Percentiles rank a stretch among this genome's conserved stretches.
Conservation (phyloP, 2,797 vertebrate species). For the Orientallactaga sibirica region DNA sequence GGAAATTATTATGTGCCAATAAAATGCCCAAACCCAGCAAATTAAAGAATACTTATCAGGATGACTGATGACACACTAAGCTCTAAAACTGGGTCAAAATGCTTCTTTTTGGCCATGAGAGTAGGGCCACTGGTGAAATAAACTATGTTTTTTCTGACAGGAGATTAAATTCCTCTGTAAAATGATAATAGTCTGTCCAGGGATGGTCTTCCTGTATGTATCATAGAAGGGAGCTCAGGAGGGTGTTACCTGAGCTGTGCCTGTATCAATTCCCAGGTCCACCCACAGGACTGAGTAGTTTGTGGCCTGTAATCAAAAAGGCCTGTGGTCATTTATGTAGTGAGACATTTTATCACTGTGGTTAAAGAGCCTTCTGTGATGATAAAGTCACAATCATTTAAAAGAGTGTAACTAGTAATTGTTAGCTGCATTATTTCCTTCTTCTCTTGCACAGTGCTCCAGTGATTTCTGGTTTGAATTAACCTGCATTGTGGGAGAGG, state of each 20-base stretch:
- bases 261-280: not conserved
- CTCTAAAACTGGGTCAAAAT: slow-evolving; percentile 53
- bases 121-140: slow-evolving; percentile 32
- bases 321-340: not conserved
- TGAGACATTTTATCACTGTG: not conserved
- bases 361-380: not conserved
- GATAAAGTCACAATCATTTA: not conserved
- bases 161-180: not conserved
- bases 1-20: slow-evolving; percentile 73
- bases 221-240: not conserved
- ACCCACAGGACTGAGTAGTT: not conserved
- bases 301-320: not conserved
- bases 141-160: slow-evolving; percentile 46
- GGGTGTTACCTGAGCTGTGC: not conserved
- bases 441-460: not conserved
- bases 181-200: not conserved
- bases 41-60: slow-evolving; percentile 68
- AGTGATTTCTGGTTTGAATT: not conserved
- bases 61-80: slow-evolving; percentile 27
- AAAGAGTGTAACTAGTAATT: not conserved
- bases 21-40: slow-evolving; percentile 81
- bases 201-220: not conserved
- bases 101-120: slow-evolving; percentile 19
- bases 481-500: not conserved
- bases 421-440: not conserved